phyloP scores from a whole-genome alignment of 2,888 invertebrate genomes.

The Coleophora deauratella region DNA sequence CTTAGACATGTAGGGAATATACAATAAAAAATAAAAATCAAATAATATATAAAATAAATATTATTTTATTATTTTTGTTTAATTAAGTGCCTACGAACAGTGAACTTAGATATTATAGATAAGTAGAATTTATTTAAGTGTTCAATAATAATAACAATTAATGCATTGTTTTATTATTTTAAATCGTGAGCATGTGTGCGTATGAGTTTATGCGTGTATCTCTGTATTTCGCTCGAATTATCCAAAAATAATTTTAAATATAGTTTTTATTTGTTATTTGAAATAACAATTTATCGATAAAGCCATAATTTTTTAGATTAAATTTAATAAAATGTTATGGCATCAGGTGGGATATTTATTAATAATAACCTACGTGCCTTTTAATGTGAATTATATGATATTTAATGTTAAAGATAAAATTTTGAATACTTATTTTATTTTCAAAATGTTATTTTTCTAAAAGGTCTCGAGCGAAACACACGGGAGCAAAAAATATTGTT shows the following conservation, averaged over 20 bases:
- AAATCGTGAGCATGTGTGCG: slow-evolving; percentile 19
- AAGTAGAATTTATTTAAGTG: slow-evolving; percentile 15
- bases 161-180: slow-evolving; percentile 31
- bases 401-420: too few species aligned
- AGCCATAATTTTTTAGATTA: too few species aligned
- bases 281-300: too few species aligned
- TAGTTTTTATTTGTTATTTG: too few species aligned
- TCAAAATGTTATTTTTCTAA: too few species aligned
- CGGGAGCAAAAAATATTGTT: slow-evolving; percentile 29
- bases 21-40: slow-evolving; percentile 24
- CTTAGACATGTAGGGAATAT: background rate
- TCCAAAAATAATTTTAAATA: slow-evolving; percentile 5
- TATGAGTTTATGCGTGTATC: slow-evolving; percentile 16
- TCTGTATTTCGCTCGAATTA: slow-evolving; percentile 35
- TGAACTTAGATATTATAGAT: slow-evolving; percentile 18
- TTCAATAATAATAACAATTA: slow-evolving; percentile 10
- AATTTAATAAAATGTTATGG: too few species aligned
- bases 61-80: slow-evolving; percentile 11
- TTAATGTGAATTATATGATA: too few species aligned
- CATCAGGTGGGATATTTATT: too few species aligned
- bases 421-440: too few species aligned
- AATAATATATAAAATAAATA: slow-evolving; percentile 17
- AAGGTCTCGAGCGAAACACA: slow-evolving; percentile 36
- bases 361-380: too few species aligned
- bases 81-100: slow-evolving; percentile 24